phyloP scores from a whole-genome alignment of 2,888 invertebrate genomes.

The Volucella inanis region DNA sequence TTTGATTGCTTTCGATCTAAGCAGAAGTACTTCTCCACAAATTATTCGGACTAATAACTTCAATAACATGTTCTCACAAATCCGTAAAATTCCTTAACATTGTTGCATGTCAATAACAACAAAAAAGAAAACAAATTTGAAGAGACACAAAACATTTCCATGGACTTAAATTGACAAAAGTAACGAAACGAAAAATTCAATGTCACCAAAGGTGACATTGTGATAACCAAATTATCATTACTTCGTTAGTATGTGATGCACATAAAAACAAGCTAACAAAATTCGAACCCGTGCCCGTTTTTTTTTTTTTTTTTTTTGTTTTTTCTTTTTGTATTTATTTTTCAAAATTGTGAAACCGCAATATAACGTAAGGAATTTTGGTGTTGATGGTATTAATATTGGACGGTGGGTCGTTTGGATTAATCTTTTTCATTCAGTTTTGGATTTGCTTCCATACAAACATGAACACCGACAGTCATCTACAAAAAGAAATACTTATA shows the following conservation, averaged over 20 bases:
- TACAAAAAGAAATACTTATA: neutral
- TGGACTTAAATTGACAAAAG: slow-evolving; percentile 4
- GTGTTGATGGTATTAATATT: neutral
- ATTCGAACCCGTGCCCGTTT: neutral
- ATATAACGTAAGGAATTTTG: slow-evolving; percentile 1
- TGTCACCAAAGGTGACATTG: slow-evolving; percentile 66
- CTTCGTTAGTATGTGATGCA: slow-evolving; percentile 55
- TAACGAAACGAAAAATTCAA: slow-evolving; percentile 49
- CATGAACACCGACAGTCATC: neutral
- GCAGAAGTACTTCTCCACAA: too few species aligned
- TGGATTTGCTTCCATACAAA: neutral
- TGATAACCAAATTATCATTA: slow-evolving; percentile 64
- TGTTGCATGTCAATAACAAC: too few species aligned
- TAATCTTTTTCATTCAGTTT: slow-evolving; percentile 2
- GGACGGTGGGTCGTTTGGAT: neutral
- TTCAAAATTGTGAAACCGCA: slow-evolving; percentile 5
- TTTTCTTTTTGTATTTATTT: neutral
- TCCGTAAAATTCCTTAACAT: too few species aligned
- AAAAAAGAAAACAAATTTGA: too few species aligned
- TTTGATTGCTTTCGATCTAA: too few species aligned
- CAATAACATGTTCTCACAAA: too few species aligned
- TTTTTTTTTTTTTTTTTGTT: neutral
- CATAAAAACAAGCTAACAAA: slow-evolving; percentile 46
- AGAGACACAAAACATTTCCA: neutral
- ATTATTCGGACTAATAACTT: too few species aligned